A percentile compares a stretch with the other conserved stretches of the same genome.
Evolutionary conservation across 1,140 invertebrate genomes (phyloP).

Genomic region (Bradynema listronoti): DNA sequence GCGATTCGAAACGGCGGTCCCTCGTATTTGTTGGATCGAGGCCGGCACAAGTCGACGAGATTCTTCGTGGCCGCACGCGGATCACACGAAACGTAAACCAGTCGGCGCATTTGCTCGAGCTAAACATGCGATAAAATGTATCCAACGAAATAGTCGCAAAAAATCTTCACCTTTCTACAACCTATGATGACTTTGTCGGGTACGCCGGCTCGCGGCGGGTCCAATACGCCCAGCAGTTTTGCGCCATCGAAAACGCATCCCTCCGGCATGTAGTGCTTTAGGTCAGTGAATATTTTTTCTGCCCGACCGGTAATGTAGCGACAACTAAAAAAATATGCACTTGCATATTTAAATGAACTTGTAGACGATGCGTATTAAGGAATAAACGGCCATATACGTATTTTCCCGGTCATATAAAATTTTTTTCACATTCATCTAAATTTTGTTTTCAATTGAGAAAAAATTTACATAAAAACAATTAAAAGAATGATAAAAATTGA

Average conservation of each 20-base stretch:
- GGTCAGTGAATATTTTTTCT: slow-evolving; percentile 71
- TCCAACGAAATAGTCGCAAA: neutral
- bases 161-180: slow-evolving; percentile 38
- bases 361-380: neutral
- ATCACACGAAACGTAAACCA: slow-evolving; percentile 88
- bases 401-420: no score
- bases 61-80: slow-evolving; percentile 75
- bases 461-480: no score
- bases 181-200: slow-evolving; percentile 49
- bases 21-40: slow-evolving; percentile 72
- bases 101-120: slow-evolving; percentile 68
- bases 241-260: slow-evolving; percentile 38
- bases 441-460: no score
- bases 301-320: slow-evolving; percentile 82
- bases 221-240: slow-evolving; percentile 81
- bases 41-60: slow-evolving; percentile 71
- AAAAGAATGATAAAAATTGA: no score
- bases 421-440: no score
- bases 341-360: neutral
- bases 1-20: slow-evolving; percentile 47
- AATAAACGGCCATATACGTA: no score
- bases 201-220: slow-evolving; percentile 73
- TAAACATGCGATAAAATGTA: slow-evolving; percentile 39
- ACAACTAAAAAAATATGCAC: slow-evolving; percentile 65
- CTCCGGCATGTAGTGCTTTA: slow-evolving; percentile 63